phyloP scores from a whole-genome alignment of 2,797 vertebrate genomes.

The Xiphophorus birchmanni region DNA sequence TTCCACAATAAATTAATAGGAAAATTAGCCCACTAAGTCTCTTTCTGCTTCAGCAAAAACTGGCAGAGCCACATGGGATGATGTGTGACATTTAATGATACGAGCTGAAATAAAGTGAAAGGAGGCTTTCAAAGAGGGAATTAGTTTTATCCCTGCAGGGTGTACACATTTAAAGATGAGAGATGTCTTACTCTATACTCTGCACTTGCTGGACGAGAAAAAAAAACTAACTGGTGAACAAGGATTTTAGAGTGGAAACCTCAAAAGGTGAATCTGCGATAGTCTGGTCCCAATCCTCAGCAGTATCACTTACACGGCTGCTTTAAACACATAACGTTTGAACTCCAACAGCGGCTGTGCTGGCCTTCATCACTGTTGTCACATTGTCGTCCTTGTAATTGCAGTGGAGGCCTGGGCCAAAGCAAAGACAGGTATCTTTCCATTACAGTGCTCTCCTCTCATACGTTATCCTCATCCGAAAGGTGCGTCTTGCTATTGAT shows the following conservation, averaged over 20 bases:
- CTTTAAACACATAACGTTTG: constrained; percentile 35
- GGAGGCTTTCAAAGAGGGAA: constrained; percentile 25
- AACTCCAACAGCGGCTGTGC: constrained; percentile 27
- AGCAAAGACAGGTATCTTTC: constrained; percentile 59
- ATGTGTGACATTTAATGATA: constrained; percentile 52
- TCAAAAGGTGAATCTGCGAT: constrained; percentile 13
- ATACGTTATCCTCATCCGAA: constrained; percentile 62
- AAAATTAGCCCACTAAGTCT: neutral
- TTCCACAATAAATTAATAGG: neutral
- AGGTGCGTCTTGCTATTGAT: constrained; percentile 67
- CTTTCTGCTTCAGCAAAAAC: neutral
- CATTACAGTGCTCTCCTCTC: constrained; percentile 42
- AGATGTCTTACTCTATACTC: constrained; percentile 24
- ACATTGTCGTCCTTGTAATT: constrained; percentile 30
- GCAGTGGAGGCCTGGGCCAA: constrained; percentile 31
- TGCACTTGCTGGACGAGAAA: constrained; percentile 4
- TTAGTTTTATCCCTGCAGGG: constrained; percentile 30
- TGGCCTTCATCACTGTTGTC: constrained; percentile 47
- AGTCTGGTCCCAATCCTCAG: constrained; percentile 37
- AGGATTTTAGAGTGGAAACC: constrained; percentile 13
- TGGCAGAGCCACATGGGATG: constrained; percentile 6
- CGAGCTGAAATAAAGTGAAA: constrained; percentile 62
- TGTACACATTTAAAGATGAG: constrained; percentile 12
- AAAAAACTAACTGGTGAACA: neutral
- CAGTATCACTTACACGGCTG: constrained; percentile 20